Conservation (phyloP, 2,888 invertebrate genomes). For the Amblyteles armatorius region DNA sequence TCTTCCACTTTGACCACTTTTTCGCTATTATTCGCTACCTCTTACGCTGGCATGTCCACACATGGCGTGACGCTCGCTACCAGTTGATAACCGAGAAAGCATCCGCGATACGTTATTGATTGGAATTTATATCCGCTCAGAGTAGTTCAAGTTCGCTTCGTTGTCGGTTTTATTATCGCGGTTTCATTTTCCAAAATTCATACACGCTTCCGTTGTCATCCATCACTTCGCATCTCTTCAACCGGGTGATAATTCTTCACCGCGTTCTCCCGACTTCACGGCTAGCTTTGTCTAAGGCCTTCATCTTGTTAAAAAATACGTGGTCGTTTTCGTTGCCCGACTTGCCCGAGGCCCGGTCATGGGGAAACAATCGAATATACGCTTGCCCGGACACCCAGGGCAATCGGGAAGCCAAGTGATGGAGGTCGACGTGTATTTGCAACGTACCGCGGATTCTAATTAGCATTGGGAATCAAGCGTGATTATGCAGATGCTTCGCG, state of each 20-base stretch:
- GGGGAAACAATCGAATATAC: constrained; percentile 44
- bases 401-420: constrained; percentile 70
- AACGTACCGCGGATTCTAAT: constrained; percentile 81
- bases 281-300: not conserved
- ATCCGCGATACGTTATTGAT: not conserved
- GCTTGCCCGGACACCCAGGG: not conserved
- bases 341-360: constrained; percentile 54
- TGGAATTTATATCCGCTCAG: no score
- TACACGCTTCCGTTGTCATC: no score
- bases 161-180: no score
- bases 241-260: not conserved
- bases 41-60: not conserved
- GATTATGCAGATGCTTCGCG: constrained; percentile 83
- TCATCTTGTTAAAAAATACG: not conserved
- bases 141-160: no score
- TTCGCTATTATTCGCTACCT: not conserved
- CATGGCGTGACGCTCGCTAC: no score
- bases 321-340: constrained; percentile 25
- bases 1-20: not conserved
- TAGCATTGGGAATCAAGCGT: constrained; percentile 83
- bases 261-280: not conserved
- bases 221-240: no score
- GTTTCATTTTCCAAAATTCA: no score
- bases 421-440: constrained; percentile 80
- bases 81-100: no score